Conservation (phyloP, 53 echinoderm and acorn worm species). For the Holothuria leucospilota region DNA sequence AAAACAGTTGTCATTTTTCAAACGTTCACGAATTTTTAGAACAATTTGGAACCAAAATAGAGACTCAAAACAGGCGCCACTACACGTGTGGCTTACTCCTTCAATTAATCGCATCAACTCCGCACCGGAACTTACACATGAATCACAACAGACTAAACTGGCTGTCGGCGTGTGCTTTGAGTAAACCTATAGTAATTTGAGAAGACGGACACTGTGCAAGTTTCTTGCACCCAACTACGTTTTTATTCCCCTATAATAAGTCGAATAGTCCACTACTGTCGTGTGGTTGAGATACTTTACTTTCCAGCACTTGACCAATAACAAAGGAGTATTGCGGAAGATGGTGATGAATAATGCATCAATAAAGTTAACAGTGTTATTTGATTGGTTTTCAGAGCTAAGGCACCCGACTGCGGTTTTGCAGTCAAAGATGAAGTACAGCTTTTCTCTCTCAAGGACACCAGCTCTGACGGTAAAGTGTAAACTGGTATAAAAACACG, state of each 20-base stretch:
- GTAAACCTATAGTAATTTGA: slow-evolving; percentile 23
- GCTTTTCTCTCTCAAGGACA: too few species aligned
- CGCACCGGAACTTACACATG: slow-evolving; percentile 34
- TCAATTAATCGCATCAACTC: not conserved
- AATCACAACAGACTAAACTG: slow-evolving; percentile 20
- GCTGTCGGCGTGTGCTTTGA: slow-evolving; percentile 43
- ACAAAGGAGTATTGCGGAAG: not conserved
- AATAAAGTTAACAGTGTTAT: slow-evolving; percentile 6
- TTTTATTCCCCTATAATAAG: not conserved
- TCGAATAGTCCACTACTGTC: slow-evolving; percentile 37
- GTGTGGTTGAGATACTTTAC: not conserved
- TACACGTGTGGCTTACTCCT: too few species aligned
- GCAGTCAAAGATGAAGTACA: too few species aligned
- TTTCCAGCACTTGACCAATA: slow-evolving; percentile 14
- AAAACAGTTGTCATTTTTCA: too few species aligned
- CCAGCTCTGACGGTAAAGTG: too few species aligned
- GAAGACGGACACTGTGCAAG: not conserved
- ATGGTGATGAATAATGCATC: slow-evolving; percentile 27
- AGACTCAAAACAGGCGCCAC: too few species aligned
- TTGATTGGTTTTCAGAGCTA: slow-evolving; percentile 15
- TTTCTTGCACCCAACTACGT: not conserved
- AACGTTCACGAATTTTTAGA: too few species aligned
- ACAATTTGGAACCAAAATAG: too few species aligned
- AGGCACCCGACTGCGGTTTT: not conserved
- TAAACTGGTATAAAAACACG: too few species aligned